A percentile compares a stretch with the other conserved stretches of the same genome.
These are phyloP conservation scores for Serranus cabrilla DNA, from an alignment of 2,797 vertebrate species.

Conservation along the genomic window DNA sequence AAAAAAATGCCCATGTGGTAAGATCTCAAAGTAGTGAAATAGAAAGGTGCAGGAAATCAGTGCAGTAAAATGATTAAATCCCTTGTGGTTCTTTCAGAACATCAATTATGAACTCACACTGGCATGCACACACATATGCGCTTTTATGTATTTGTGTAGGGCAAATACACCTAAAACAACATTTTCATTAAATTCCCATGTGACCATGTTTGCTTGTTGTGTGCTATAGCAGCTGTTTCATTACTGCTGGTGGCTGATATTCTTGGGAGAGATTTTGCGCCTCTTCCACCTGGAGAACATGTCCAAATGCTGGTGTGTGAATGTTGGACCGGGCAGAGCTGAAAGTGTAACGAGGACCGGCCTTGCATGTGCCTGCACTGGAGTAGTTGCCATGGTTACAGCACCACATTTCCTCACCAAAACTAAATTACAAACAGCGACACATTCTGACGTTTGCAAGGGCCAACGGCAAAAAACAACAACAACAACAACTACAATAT, in stretches of 20 bases:
- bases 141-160: not conserved
- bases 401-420: slow-evolving; percentile 39
- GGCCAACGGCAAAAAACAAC: slow-evolving; percentile 7
- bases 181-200: not conserved
- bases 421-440: slow-evolving; percentile 39
- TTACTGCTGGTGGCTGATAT: slow-evolving; percentile 13
- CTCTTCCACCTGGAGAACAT: slow-evolving; percentile 23
- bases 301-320: slow-evolving; percentile 5
- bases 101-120: slow-evolving; percentile 2
- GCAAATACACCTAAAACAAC: not conserved
- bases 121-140: not conserved
- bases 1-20: not conserved
- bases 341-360: slow-evolving; percentile 25
- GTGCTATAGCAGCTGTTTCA: slow-evolving; percentile 2
- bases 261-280: slow-evolving; percentile 6
- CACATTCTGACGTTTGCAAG: slow-evolving; percentile 33
- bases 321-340: slow-evolving; percentile 3
- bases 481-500: not conserved
- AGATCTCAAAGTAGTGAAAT: not conserved
- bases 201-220: not conserved
- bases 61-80: not conserved
- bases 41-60: not conserved
- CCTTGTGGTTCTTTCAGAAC: not conserved
- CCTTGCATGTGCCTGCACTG: slow-evolving; percentile 17
- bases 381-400: slow-evolving; percentile 52